phyloP scores from a whole-genome alignment of 2,113 vertebrate genomes.

The Calypte anna region DNA sequence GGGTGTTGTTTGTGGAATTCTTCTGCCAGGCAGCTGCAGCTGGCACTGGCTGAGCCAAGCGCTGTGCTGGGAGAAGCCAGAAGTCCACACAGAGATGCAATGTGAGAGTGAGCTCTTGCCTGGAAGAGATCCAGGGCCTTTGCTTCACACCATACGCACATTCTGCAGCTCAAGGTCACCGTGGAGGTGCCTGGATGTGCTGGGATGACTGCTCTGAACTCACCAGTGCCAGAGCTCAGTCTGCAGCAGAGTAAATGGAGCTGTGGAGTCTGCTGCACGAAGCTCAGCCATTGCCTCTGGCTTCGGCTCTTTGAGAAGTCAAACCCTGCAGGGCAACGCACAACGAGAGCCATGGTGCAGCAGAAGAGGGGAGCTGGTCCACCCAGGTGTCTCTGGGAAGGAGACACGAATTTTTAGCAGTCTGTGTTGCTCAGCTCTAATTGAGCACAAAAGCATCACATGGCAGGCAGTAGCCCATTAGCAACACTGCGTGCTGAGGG shows the following conservation, averaged over 20 bases:
- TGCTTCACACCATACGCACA: not conserved
- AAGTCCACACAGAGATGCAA: not conserved
- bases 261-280: accelerated
- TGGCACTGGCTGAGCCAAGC: slow-evolving; percentile 9
- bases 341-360: not conserved
- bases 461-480: slow-evolving; percentile 51
- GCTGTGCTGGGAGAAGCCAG: slow-evolving; percentile 4
- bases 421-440: slow-evolving; percentile 10
- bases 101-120: not conserved
- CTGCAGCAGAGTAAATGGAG: not conserved
- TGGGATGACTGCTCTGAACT: not conserved
- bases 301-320: not conserved
- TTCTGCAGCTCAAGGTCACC: slow-evolving; percentile 26
- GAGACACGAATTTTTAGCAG: slow-evolving; percentile 13
- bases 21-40: slow-evolving; percentile 59
- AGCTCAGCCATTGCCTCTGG: not conserved
- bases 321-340: not conserved
- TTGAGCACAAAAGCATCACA: slow-evolving; percentile 54
- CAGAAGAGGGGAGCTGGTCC: not conserved
- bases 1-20: slow-evolving; percentile 3
- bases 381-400: not conserved
- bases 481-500: slow-evolving; percentile 51
- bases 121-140: slow-evolving; percentile 40
- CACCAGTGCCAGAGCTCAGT: not conserved
- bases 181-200: not conserved